Percentiles rank a stretch among this genome's conserved stretches.
phyloP scores from a whole-genome alignment of 2,888 invertebrate genomes.

The Hartigia nigra region DNA sequence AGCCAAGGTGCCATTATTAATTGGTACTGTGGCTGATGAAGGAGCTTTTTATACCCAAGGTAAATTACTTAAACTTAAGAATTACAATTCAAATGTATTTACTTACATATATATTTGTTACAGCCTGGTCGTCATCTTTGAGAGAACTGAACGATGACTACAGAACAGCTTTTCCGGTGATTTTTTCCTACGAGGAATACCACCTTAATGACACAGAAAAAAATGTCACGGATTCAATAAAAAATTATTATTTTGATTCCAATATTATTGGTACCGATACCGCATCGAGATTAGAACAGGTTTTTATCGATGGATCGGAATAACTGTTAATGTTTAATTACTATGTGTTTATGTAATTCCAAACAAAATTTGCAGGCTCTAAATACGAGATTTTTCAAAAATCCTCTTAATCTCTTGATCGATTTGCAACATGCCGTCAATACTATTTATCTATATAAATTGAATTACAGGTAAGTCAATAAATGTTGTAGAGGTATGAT shows the following conservation, averaged over 20 bases:
- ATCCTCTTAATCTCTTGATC: constrained; percentile 11
- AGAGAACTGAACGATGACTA: neutral
- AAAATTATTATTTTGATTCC: constrained; percentile 11
- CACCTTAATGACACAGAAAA: constrained; percentile 7
- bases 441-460: constrained; percentile 18
- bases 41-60: constrained; percentile 2
- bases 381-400: constrained; percentile 15
- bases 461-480: constrained; percentile 18
- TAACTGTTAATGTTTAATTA: neutral
- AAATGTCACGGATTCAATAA: constrained; percentile 11
- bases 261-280: neutral
- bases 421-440: constrained; percentile 17
- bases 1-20: constrained; percentile 17
- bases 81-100: neutral
- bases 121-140: neutral
- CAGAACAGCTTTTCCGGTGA: constrained; percentile 10
- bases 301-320: neutral
- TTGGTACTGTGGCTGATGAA: constrained; percentile 16
- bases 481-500: neutral
- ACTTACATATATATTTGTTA: neutral
- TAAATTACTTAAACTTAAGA: neutral
- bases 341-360: neutral
- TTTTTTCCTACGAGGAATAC: constrained; percentile 18
- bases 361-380: constrained; percentile 6
- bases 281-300: constrained; percentile 16